A percentile compares a stretch with the other conserved stretches of the same genome.
Evolutionary conservation across 2,113 vertebrate species (phyloP).

Genomic region (Cynopterus brachyotis): DNA sequence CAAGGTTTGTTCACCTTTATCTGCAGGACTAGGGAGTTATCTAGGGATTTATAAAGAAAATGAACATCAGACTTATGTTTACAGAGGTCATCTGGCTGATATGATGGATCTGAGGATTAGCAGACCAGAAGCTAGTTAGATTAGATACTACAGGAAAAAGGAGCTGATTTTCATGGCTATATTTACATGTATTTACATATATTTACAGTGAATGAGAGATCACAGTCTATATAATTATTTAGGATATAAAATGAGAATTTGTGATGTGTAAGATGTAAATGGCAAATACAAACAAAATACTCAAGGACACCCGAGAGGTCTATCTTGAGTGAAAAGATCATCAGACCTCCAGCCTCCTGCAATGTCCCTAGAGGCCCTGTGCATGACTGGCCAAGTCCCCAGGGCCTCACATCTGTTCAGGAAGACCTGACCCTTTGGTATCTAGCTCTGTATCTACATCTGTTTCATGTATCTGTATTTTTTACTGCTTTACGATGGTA

Average conservation of each 20-base stretch:
- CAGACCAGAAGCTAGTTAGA: neutral
- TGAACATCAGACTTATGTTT: neutral
- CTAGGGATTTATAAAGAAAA: neutral
- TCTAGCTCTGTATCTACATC: neutral
- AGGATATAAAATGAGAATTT: neutral
- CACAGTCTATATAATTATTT: neutral
- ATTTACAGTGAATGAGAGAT: neutral
- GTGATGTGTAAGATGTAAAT: neutral
- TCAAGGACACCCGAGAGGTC: neutral
- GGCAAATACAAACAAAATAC: neutral
- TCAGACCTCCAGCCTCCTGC: neutral
- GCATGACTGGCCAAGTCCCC: neutral
- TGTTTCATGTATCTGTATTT: neutral
- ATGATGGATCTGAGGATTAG: neutral
- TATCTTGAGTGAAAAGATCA: neutral
- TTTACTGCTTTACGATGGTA: neutral
- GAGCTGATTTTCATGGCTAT: no score
- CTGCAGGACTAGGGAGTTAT: neutral
- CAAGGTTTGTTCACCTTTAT: neutral
- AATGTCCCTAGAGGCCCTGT: no score
- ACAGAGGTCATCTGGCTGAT: neutral
- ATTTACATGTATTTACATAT: no score
- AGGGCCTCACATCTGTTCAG: no score
- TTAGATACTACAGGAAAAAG: no score
- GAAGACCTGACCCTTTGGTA: neutral